phyloP scores from a whole-genome alignment of 2,888 invertebrate genomes.

The Syritta pipiens region DNA sequence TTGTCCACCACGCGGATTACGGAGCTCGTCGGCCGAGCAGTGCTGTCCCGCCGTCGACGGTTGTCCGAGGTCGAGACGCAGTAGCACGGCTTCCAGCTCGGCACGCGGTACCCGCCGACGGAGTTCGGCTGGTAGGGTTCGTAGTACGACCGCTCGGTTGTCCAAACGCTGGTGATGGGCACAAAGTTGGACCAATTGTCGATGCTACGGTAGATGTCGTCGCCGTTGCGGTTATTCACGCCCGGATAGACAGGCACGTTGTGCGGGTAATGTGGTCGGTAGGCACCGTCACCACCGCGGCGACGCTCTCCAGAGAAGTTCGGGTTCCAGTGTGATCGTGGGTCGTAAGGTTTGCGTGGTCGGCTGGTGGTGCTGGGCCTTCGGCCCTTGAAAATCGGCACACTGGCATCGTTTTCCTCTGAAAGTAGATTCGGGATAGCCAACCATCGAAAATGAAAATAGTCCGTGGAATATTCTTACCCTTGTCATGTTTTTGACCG shows the following conservation, averaged over 20 bases:
- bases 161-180: constrained; percentile 75
- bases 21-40: constrained; percentile 70
- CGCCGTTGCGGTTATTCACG: constrained; percentile 71
- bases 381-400: constrained; percentile 78
- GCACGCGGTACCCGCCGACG: constrained; percentile 71
- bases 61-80: constrained; percentile 75
- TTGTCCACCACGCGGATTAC: constrained; percentile 74
- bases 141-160: constrained; percentile 76
- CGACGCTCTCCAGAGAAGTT: constrained; percentile 74
- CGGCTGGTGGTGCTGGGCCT: constrained; percentile 72
- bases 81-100: constrained; percentile 79
- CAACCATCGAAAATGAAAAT: background rate
- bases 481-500: constrained; percentile 75
- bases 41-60: constrained; percentile 73
- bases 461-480: constrained; percentile 57
- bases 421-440: background rate
- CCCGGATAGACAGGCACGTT: constrained; percentile 74
- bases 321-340: constrained; percentile 76
- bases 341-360: constrained; percentile 74
- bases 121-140: constrained; percentile 73
- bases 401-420: constrained; percentile 78
- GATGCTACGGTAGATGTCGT: constrained; percentile 72
- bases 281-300: constrained; percentile 69
- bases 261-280: constrained; percentile 74
- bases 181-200: constrained; percentile 78